Base-by-base conservation (phyloP, 2,888 invertebrate genomes). In the Temnothorax unifasciatus region DNA sequence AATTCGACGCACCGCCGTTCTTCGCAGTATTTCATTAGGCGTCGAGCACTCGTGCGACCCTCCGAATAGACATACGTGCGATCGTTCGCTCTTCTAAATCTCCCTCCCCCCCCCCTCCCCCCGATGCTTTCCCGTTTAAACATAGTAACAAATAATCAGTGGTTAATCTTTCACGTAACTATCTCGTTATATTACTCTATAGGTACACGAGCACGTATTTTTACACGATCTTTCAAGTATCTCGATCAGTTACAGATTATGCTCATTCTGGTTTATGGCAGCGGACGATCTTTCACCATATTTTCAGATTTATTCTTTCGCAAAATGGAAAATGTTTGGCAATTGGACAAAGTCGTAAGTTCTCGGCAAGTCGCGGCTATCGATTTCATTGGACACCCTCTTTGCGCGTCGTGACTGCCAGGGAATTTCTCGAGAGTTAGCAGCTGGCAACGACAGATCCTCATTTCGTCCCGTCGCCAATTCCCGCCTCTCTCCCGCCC, bases 401-500 rank as follows among this genome's bases (percentile, higher is more conserved):
- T 88, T 90, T 82, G 71, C 87, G 89, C 86, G 88, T 82, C 87
- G 87, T 86, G 89, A 88, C 91, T 92, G 92, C 91, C 92, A 92
- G 93, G 92, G 92, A 94, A 94, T 93, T 93, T 93, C 93, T 92
- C 90, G 90, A 89, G 90, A 90, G 92, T 91, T 91, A 93, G 90
- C 93, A 93, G 93, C 92, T 94, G 93, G 90, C 92, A 90, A 83
- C 91, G 93, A 94, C 92, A 94, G 93, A 90, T 92, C 90, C 92
- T 93, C 92, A 87, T 89, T 86, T 90, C 90, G 87, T 87, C 85
- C 87, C 85, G 89, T 89, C 87, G 86, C 85, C 84, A 68, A 77
- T n/a, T 77, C 83, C 77, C 74, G 21, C 54, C 44, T 34, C 50
- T 18, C 38, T 18, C 13, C 5, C 75, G 5, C 47, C n/a, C 11